Conservation (phyloP, 2,888 invertebrate species). For the Heteromurus nitidus region DNA sequence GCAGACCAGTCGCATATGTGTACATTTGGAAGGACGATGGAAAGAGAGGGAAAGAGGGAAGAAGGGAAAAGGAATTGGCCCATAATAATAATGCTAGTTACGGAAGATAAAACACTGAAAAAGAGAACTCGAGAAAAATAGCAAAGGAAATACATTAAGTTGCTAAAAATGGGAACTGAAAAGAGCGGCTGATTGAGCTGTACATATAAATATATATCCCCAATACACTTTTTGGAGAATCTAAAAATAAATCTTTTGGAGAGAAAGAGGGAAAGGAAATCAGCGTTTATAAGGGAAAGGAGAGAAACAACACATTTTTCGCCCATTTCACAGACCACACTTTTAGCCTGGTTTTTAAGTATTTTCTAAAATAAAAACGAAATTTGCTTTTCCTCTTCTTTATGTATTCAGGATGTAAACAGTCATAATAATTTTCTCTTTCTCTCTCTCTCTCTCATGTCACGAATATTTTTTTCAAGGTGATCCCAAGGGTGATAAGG, state of each 20-base stretch:
- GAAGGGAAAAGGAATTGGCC: constrained; percentile 3
- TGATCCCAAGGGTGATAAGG: too few species aligned
- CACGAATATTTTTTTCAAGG: too few species aligned
- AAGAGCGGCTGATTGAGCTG: neutral
- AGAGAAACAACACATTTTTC: neutral
- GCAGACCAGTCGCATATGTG: neutral
- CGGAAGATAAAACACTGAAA: constrained; percentile 22
- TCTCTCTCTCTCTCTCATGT: constrained; percentile 1
- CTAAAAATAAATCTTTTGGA: constrained; percentile 43
- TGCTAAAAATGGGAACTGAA: constrained; percentile 1
- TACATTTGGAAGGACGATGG: too few species aligned
- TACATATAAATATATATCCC: neutral
- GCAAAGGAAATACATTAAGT: neutral
- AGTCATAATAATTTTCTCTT: neutral
- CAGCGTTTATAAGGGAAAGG: constrained; percentile 1
- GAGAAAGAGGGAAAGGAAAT: constrained; percentile 13
- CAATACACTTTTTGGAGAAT: neutral
- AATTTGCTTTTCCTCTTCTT: constrained; percentile 9
- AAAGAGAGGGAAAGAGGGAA: neutral
- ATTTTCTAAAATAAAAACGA: neutral
- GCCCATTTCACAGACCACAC: too few species aligned
- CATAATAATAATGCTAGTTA: neutral
- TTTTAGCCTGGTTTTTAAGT: too few species aligned
- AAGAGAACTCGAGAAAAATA: neutral
- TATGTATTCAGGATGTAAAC: constrained; percentile 2